Evolutionary conservation across 2,888 invertebrate species (phyloP).

Genomic region (Syritta pipiens): DNA sequence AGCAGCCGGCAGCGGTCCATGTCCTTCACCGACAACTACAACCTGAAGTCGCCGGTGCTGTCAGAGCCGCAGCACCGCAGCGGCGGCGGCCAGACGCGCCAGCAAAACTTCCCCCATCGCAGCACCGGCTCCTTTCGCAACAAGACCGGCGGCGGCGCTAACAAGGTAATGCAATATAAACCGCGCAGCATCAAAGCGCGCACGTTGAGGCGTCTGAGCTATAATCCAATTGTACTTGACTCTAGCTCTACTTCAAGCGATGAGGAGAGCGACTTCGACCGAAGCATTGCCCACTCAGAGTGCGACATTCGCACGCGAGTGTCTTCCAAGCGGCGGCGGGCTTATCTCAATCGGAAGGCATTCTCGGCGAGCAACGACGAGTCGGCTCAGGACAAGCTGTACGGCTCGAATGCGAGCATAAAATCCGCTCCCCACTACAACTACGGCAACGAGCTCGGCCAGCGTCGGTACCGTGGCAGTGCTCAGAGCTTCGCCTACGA

Average conservation of each 20-base stretch:
- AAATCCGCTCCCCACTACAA: slow-evolving; percentile 80
- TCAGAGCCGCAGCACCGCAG: slow-evolving; percentile 74
- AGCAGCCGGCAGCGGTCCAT: slow-evolving; percentile 79
- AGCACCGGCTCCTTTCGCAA: slow-evolving; percentile 69
- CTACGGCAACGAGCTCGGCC: slow-evolving; percentile 71
- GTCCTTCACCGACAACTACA: slow-evolving; percentile 80
- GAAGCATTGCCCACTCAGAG: slow-evolving; percentile 81
- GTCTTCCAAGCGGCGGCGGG: slow-evolving; percentile 75
- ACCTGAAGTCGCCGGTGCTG: slow-evolving; percentile 76
- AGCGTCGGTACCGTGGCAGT: slow-evolving; percentile 59
- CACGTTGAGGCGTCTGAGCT: slow-evolving; percentile 81
- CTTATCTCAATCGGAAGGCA: slow-evolving; percentile 76
- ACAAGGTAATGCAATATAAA: slow-evolving; percentile 74
- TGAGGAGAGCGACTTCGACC: slow-evolving; percentile 79
- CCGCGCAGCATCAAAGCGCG: slow-evolving; percentile 81
- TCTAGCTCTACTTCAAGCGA: slow-evolving; percentile 81
- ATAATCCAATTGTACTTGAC: slow-evolving; percentile 81
- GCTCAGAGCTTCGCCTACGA: slow-evolving; percentile 51
- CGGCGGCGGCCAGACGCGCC: slow-evolving; percentile 62
- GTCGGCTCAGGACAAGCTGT: slow-evolving; percentile 76
- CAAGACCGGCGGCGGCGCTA: slow-evolving; percentile 57
- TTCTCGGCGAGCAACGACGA: slow-evolving; percentile 75
- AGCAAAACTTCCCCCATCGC: slow-evolving; percentile 61
- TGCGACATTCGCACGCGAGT: slow-evolving; percentile 80
- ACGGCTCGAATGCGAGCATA: slow-evolving; percentile 80